Conservation (phyloP, 2,797 vertebrate species). For the Tauraco hartlaubi region DNA sequence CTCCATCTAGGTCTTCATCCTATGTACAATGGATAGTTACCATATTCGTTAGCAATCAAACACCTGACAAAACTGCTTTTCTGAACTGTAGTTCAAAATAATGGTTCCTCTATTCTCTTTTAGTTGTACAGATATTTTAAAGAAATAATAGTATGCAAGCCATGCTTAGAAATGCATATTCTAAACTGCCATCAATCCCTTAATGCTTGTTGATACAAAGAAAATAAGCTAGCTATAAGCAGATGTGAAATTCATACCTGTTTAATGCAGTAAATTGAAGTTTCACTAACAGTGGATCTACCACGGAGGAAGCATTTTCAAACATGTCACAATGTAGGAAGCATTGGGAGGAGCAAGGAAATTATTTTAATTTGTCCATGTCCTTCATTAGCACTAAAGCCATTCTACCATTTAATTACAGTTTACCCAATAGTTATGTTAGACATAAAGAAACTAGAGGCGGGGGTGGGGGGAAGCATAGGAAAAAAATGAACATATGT, state of each 20-base stretch:
- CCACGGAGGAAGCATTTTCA: background rate
- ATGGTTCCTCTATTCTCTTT: background rate
- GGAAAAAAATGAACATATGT: background rate
- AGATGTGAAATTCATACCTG: background rate
- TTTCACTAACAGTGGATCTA: background rate
- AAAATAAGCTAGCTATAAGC: background rate
- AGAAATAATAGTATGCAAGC: background rate
- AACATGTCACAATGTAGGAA: background rate
- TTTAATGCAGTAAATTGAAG: background rate
- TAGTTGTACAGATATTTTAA: background rate
- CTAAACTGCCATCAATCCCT: background rate
- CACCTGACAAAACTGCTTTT: background rate
- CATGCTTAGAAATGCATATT: background rate
- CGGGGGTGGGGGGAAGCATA: rapidly evolving
- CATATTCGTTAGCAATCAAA: background rate
- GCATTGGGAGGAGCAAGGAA: background rate
- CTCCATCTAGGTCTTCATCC: background rate
- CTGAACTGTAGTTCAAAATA: background rate
- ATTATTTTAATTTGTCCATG: background rate
- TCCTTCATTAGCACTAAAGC: background rate
- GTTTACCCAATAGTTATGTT: background rate
- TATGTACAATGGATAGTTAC: background rate
- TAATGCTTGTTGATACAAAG: background rate
- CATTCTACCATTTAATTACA: background rate
- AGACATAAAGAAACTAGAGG: background rate